phyloP scores from a whole-genome alignment of 2,797 vertebrate species.

The Acanthopagrus latus region DNA sequence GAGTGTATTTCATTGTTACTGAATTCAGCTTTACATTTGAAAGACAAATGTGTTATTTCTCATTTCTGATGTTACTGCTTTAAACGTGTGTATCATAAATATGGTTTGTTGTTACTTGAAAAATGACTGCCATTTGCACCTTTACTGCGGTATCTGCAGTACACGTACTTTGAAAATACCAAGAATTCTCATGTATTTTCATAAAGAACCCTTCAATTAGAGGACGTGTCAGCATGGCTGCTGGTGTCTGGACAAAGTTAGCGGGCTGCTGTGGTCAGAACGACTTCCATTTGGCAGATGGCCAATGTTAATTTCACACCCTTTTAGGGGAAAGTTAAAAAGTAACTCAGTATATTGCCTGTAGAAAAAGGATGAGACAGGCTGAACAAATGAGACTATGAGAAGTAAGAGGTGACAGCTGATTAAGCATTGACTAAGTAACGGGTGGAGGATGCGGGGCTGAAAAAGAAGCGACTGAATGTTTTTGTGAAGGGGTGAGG shows the following conservation, averaged over 20 bases:
- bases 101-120: neutral
- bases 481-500: slow-evolving; percentile 60
- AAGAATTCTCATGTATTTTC: neutral
- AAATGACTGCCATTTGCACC: neutral
- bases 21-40: neutral
- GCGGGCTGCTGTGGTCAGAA: slow-evolving; percentile 8
- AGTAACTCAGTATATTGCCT: slow-evolving; percentile 33
- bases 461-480: slow-evolving; percentile 59
- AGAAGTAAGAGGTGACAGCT: slow-evolving; percentile 57
- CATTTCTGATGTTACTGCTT: neutral
- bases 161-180: neutral
- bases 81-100: neutral
- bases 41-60: neutral
- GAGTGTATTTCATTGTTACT: neutral
- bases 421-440: slow-evolving; percentile 66
- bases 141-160: neutral
- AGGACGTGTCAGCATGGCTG: neutral
- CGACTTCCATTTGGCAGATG: slow-evolving; percentile 18
- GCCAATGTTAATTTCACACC: slow-evolving; percentile 35
- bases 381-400: slow-evolving; percentile 47
- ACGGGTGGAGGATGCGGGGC: slow-evolving; percentile 57
- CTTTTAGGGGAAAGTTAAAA: slow-evolving; percentile 19
- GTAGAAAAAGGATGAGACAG: slow-evolving; percentile 23
- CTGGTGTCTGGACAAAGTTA: slow-evolving; percentile 1
- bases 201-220: neutral